Conservation (phyloP, 2,797 vertebrate genomes). For the Toxotes lorentzi region DNA sequence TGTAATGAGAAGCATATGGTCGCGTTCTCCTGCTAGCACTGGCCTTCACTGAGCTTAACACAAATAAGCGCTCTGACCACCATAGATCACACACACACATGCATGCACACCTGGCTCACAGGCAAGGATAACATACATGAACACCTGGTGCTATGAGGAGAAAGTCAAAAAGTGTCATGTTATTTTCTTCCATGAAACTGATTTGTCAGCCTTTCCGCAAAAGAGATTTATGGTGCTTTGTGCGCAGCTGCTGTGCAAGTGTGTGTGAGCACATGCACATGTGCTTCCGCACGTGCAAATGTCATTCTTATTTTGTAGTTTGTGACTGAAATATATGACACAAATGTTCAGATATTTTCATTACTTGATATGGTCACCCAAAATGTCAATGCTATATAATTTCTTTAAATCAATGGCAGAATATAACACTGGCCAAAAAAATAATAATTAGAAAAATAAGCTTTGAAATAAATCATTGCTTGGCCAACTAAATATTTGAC, state of each 20-base stretch:
- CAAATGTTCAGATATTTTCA: background rate
- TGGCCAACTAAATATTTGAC: slow-evolving; percentile 1
- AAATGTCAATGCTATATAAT: background rate
- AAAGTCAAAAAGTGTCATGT: slow-evolving; percentile 66
- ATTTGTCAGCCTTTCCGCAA: slow-evolving; percentile 77
- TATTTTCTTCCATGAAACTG: slow-evolving; percentile 72
- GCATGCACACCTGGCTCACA: slow-evolving; percentile 14
- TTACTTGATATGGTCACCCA: background rate
- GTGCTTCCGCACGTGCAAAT: slow-evolving; percentile 28
- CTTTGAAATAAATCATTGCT: slow-evolving; percentile 22
- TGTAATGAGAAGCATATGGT: slow-evolving; percentile 82
- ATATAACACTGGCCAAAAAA: background rate
- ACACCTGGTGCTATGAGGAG: slow-evolving; percentile 73
- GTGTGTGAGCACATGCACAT: slow-evolving; percentile 40
- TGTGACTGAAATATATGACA: slow-evolving; percentile 11
- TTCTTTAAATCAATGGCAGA: background rate
- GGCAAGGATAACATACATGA: slow-evolving; percentile 45
- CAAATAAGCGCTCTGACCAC: slow-evolving; percentile 79
- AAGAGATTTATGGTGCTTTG: slow-evolving; percentile 58
- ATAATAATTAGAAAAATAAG: background rate
- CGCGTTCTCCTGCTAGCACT: slow-evolving; percentile 64
- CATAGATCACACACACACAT: slow-evolving; percentile 60
- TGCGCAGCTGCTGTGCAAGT: slow-evolving; percentile 55
- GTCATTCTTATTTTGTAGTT: slow-evolving; percentile 43
- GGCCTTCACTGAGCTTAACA: slow-evolving; percentile 78